A percentile compares a stretch with the other conserved stretches of the same genome.
These are phyloP conservation scores for Mycetomoellerius zeteki DNA, from an alignment of 1,140 invertebrate genomes.

Conservation along the genomic window DNA sequence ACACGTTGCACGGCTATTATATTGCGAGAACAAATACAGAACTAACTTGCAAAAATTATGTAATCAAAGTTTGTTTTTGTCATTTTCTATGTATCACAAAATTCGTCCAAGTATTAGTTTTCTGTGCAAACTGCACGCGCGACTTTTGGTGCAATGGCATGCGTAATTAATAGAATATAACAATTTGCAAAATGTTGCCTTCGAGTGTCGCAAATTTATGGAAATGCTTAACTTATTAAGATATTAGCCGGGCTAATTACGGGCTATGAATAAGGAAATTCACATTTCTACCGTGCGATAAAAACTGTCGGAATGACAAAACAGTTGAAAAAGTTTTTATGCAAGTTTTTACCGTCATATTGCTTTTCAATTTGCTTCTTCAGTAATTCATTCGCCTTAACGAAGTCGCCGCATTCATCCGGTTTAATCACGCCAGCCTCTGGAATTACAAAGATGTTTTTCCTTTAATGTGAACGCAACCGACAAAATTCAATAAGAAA, in stretches of 20 bases:
- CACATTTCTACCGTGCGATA: conserved; percentile 1
- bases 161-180: conserved; percentile 21
- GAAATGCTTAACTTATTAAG: conserved; percentile 45
- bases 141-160: not conserved
- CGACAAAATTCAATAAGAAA: conserved; percentile 27
- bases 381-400: conserved; percentile 74
- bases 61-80: not conserved
- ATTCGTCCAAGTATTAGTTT: not conserved
- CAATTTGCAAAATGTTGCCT: conserved; percentile 12
- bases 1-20: conserved; percentile 77
- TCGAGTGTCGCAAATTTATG: not conserved
- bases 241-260: conserved; percentile 54
- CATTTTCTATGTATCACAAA: conserved; percentile 12
- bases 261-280: conserved; percentile 48
- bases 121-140: not conserved
- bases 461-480: conserved; percentile 36
- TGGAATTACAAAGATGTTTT: conserved; percentile 57
- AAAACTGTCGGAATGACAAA: conserved; percentile 21
- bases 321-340: conserved; percentile 37
- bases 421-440: conserved; percentile 42
- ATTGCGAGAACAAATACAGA: conserved; percentile 28
- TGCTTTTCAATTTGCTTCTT: conserved; percentile 72
- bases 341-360: conserved; percentile 73
- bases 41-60: conserved; percentile 16
- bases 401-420: conserved; percentile 73